Base-by-base conservation (phyloP, 2,888 invertebrate species). In the Agrenia bidenticulata region DNA sequence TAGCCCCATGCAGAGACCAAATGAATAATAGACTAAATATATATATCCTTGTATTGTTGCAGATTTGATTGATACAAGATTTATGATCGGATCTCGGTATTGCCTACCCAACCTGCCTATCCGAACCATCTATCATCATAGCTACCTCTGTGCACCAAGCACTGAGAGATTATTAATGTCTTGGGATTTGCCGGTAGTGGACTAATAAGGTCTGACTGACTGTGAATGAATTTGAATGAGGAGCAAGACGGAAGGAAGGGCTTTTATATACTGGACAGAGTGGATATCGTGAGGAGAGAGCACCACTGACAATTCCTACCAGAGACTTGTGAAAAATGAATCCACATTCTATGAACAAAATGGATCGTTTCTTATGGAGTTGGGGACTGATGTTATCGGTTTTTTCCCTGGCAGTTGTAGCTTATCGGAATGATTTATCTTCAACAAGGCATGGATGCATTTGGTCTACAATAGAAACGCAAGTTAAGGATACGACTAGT, bases 351-450 rank as follows among this genome's bases (percentile, higher is more conserved):
- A 45, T 54, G 49, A 57, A 49, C 51, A 41, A 23, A 39, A 50
- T 61, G 57, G 57, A 39, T 37, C 41, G 39, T 57, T 19, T 37
- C 23, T 5, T 55, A 17, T 23, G 55, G 55, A 57, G 41, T 41
- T 21, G 27, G 39, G 32, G 21, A 27, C 60, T 72, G 69, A 69
- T 69, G 60, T 59, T 69, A 72, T 72, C 68, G 54, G 58, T 69
- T 58, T 63, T 57, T 63, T 69, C 67, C 55, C 39, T 69, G 72
- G 69, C 72, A 72, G 72, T 72, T 69, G 65, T 65, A 65, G 69
- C 72, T 69, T 69, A 72, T 72, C 72, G 67, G 61, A 72, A 69
- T 69, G 72, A 72, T 69, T 72, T 72, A 69, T 72, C 72, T 65
- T 54, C 67, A 24, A 59, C 24, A 50, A 63, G 69, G 37, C 69